A percentile compares a stretch with the other conserved stretches of the same genome.
Evolutionary conservation across 2,113 vertebrate genomes (phyloP).

Genomic region (Saiga tatarica): DNA sequence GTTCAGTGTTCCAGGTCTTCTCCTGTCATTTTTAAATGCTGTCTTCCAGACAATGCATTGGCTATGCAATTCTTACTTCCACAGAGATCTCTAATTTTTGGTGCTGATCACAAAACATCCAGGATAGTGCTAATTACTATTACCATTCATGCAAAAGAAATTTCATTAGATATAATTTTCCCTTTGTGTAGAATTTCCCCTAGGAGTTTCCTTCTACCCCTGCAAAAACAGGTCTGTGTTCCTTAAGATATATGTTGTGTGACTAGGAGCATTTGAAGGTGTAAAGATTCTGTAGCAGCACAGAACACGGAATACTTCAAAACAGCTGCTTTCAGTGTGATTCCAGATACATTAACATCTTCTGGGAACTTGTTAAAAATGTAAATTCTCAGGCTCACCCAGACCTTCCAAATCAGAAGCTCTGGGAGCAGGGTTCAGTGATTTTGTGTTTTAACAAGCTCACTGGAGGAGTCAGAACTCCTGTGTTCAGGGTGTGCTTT

Average conservation of each 20-base stretch:
- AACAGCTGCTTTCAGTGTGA: background rate
- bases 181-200: background rate
- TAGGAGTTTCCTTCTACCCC: background rate
- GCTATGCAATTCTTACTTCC: background rate
- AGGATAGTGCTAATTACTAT: background rate
- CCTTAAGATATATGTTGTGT: background rate
- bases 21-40: background rate
- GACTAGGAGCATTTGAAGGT: background rate
- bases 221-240: background rate
- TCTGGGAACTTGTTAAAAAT: background rate
- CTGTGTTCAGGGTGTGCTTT: background rate
- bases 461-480: background rate
- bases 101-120: background rate
- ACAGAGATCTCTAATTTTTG: background rate
- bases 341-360: background rate
- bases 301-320: background rate
- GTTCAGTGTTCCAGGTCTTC: background rate
- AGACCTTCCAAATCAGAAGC: background rate
- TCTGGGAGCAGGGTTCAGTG: background rate
- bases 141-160: background rate
- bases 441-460: background rate
- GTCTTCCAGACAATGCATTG: background rate
- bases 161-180: background rate
- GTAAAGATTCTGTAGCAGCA: background rate
- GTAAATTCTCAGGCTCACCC: background rate